Conservation (phyloP, 1,140 invertebrate species). For the Zaprionus taronus region DNA sequence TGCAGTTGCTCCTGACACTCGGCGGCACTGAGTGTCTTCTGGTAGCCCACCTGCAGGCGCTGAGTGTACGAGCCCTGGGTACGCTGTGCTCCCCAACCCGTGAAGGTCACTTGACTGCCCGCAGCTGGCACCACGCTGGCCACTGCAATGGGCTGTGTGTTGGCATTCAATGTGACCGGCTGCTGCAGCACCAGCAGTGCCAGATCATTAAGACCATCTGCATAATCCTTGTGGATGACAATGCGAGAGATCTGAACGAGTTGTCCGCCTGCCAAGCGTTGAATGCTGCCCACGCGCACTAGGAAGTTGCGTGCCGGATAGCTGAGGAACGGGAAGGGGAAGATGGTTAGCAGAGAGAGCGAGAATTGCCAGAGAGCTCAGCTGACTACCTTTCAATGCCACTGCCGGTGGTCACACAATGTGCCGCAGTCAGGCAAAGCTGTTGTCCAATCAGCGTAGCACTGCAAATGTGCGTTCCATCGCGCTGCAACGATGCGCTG, state of each 20-base stretch:
- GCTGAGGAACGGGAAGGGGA: constrained; percentile 22
- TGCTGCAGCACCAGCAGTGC: constrained; percentile 66
- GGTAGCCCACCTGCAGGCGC: constrained; percentile 55
- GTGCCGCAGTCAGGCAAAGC: constrained; percentile 60
- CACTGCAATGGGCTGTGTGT: constrained; percentile 63
- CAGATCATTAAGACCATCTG: constrained; percentile 60
- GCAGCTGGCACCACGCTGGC: constrained; percentile 49
- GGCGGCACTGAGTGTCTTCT: constrained; percentile 36
- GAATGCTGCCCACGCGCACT: constrained; percentile 71
- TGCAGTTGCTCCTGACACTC: constrained; percentile 51
- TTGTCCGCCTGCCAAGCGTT: constrained; percentile 66
- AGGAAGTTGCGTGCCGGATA: constrained; percentile 58
- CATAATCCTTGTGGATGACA: constrained; percentile 57
- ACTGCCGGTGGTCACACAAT: constrained; percentile 61
- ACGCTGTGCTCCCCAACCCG: constrained; percentile 65
- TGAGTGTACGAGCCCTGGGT: constrained; percentile 42
- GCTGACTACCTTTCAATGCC: constrained; percentile 65
- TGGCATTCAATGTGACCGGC: constrained; percentile 50
- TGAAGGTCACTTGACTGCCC: constrained; percentile 46
- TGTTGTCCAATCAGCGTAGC: constrained; percentile 47
- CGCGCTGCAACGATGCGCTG: constrained; percentile 61
- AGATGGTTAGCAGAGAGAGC: neutral
- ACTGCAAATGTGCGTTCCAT: constrained; percentile 62
- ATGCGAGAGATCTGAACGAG: constrained; percentile 53
- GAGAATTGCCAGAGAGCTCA: neutral